Base-by-base conservation (phyloP, 2,888 invertebrate species). In the Melanchra persicariae region DNA sequence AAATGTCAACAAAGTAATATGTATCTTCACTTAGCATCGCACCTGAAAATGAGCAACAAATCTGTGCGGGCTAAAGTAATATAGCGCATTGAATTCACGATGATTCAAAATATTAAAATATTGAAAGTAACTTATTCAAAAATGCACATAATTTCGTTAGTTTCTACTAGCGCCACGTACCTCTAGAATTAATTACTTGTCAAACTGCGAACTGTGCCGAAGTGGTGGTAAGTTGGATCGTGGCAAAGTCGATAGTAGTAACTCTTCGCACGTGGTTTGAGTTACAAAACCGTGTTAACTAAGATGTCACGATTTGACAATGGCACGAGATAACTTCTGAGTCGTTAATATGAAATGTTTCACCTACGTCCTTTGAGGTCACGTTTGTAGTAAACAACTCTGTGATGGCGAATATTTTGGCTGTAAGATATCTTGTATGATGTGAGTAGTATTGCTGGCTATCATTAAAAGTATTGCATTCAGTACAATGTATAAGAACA, bases 181-280 rank as follows among this genome's bases (percentile, higher is more conserved):
- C 73, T 74, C 57, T 70, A 71, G 79, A 84, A 87, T 89, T 86
- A 84, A 87, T 86, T 85, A 85, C 82, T 82, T 86, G 88, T 88
- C 87, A 89, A 87, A 89, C 78, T 85, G 82, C 85, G 82, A 87
- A 86, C 85, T 87, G 83, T 87, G 77, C 78, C 82, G 85, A 86
- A 87, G 82, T 80, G 80, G 82, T 70, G 81, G 78, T 84, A 85
- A 88, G 77, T 85, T 79, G 78, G 78, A 63, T 83, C 84, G 83
- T 81, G 83, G 81, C 80, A 82, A 86, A 86, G 83, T 88, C 83
- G 82, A 86, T 83, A 85, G 85, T 81, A 85, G 86, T 84, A 85
- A 85, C 87, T 87, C 81, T 75, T 68, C 77, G 86, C 85, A 86
- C 89, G 89, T 89, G 89, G 76, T 66, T 66, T 78, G 89, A 79